Percentiles rank a stretch among this genome's conserved stretches.
Evolutionary conservation across 1,140 invertebrate genomes (phyloP).

Genomic region (Atta colombica): DNA sequence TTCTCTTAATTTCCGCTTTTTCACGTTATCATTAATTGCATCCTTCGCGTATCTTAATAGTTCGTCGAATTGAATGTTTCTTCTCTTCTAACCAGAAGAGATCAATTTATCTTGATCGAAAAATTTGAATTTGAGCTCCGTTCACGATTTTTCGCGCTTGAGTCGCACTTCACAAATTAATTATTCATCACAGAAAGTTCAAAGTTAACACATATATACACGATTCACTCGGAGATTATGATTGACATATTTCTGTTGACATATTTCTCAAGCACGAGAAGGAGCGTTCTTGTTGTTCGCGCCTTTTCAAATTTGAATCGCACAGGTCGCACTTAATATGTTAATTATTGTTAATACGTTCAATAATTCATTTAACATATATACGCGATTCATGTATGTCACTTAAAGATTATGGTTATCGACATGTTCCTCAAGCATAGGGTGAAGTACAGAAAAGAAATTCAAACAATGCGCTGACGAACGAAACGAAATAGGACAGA

Average conservation of each 20-base stretch:
- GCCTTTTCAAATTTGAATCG: not conserved
- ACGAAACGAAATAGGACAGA: not conserved
- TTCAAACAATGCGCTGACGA: slow-evolving; percentile 22
- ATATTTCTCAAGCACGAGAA: not conserved
- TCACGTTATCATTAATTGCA: not conserved
- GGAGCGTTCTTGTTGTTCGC: no score
- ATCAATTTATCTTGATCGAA: no score
- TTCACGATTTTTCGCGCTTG: not conserved
- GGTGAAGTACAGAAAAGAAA: not conserved
- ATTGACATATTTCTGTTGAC: not conserved
- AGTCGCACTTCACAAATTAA: not conserved
- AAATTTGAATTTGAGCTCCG: not conserved
- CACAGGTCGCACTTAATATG: not conserved
- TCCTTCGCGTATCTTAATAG: not conserved
- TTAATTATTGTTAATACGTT: no score
- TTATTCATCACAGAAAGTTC: slow-evolving; percentile 3
- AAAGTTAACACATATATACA: slow-evolving; percentile 16
- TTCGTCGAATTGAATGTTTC: not conserved
- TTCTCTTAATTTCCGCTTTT: no score
- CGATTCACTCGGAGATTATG: not conserved
- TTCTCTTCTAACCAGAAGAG: no score
- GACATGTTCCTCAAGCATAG: not conserved
- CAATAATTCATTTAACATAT: slow-evolving; percentile 40
- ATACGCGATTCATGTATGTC: slow-evolving; percentile 19
- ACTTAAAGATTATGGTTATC: not conserved